Base-by-base conservation (phyloP, 2,888 invertebrate genomes). In the Drosophila fulvimacula region DNA sequence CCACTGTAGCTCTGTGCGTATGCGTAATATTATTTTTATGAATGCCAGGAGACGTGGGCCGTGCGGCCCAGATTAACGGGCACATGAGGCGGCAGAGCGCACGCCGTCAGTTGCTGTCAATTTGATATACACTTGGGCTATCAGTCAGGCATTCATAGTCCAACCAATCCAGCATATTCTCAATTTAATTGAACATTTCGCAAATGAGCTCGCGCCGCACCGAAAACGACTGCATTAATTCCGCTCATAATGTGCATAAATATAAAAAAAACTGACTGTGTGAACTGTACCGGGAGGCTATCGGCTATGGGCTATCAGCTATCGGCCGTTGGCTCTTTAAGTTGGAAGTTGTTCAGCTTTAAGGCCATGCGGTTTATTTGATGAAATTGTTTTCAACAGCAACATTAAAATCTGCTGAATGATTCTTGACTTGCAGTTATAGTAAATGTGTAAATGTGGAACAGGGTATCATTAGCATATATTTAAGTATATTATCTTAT, bases 101-200 rank as follows among this genome's bases (percentile, higher is more conserved):
- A 41, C 34, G n/a, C 70, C 36, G 36, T 34, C 53, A 27, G 58
- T 59, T 56, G 75, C 57, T 73, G 73, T 74, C 74, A 74, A 69
- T 69, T 69, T 75, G 74, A 74, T 74, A 69, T 69, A 69, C 75
- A 65, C 65, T 75, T 65, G 74, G 75, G 75, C 61, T 55, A 69
- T 74, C 75, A 74, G 69, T 69, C 73, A 58, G 64, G 57, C 49
- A 73, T 73, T 73, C 61, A 73, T 48, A 55, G 42, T 34, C 60
- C 60, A 57, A 19, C 13, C 61, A 73, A 66, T 73, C 53, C 57
- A 39, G 53, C 52, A 42, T 48, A 46, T 66, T 46, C 52, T 58
- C 48, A 34, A 52, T 73, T 74, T 63, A 62, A 68, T 68, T 74
- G 49, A 56, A 56, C 46, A 52, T 27, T 24, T 51, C 27, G 46